Percentiles rank a stretch among this genome's conserved stretches.
Evolutionary conservation across 2,113 vertebrate genomes (phyloP).

Genomic region (Recurvirostra avosetta): DNA sequence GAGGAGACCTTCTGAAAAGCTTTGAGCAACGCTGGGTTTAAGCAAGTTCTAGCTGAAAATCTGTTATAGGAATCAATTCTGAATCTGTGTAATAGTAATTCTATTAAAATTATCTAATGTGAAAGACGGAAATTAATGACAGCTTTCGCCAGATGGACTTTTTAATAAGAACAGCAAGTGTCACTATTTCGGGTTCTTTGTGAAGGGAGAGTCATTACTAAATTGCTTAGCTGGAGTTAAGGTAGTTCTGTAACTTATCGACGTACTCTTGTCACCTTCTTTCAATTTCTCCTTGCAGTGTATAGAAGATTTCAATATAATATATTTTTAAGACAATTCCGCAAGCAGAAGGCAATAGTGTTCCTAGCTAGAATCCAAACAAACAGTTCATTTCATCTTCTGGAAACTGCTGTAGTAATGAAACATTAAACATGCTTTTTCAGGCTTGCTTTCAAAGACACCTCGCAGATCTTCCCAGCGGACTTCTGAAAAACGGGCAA

Average conservation of each 20-base stretch:
- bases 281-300: background rate
- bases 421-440: background rate
- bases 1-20: background rate
- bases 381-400: background rate
- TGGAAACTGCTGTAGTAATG: background rate
- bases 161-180: background rate
- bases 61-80: background rate
- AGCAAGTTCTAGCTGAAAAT: background rate
- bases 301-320: background rate
- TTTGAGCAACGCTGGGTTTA: background rate
- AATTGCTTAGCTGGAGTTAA: background rate
- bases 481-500: background rate
- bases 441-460: constrained; percentile 17
- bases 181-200: background rate
- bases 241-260: background rate
- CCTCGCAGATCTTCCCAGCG: background rate
- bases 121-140: background rate
- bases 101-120: background rate
- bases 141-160: background rate
- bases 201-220: background rate
- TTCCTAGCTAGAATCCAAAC: background rate
- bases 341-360: background rate
- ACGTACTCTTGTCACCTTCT: background rate
- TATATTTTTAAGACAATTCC: background rate
- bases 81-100: background rate